Base-by-base conservation (phyloP, 2,888 invertebrate species). In the Drosophila prolongata region DNA sequence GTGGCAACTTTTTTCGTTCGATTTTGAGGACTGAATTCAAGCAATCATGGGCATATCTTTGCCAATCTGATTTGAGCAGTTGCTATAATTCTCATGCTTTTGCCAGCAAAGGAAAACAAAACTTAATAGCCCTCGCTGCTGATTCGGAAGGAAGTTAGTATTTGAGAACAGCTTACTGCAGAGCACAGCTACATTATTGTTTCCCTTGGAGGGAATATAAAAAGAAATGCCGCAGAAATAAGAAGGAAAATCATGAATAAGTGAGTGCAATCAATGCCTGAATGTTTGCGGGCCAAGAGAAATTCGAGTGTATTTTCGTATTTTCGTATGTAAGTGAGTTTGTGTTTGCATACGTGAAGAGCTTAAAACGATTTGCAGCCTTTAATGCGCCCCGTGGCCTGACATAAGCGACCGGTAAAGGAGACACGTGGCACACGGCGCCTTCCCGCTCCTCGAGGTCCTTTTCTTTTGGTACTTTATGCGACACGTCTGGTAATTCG, bases 311-410 rank as follows among this genome's bases (percentile, higher is more conserved):
- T 27, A 47, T 50, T 50, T 44, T 66, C 44, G 49, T 27, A 47
- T 50, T 50, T 44, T 66, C 44, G 37, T 43, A 27, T 19, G 10
- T 27, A 16, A 49, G 27, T 56, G 53, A 27, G 46, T 46, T 56
- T 62, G 42, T 58, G 62, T 61, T 42, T 52, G 56, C 50, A 58
- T 68, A 61, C 61, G 62, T 67, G 69, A 54, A 44, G 46, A 61
- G 72, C 89, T 88, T 87, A 69, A 74, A 85, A 81, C 82, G 82
- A 81, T 85, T 87, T 83, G 87, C 86, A 87, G 75, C 85, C 70
- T 88, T 88, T 67, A 79, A 88, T 88, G 77, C 80, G 80, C 61
- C 67, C 73, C 88, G 86, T 81, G 88, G 79, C 76, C 61, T 74
- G 67, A 76, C 88, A 81, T 85, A 81, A 81, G 86, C 87, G 81